Percentiles rank a stretch among this genome's conserved stretches.
Conservation (phyloP, 2,797 vertebrate genomes). For the Cottoperca gobio region DNA sequence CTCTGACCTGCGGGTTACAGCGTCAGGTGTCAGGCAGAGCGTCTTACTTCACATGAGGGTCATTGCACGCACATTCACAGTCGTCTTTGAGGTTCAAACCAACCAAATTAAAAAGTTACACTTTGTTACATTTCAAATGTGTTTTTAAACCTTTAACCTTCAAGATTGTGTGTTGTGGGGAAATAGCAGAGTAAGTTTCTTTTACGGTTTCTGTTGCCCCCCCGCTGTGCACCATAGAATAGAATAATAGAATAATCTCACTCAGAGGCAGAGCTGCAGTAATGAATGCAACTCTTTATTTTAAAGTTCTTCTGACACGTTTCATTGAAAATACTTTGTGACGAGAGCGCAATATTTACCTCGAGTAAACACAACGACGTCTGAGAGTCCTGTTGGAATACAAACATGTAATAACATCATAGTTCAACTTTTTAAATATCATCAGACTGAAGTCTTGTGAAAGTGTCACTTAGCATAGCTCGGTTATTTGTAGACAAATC, state of each 20-base stretch:
- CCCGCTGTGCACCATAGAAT: too few relatives aligned
- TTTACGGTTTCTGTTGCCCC: not conserved
- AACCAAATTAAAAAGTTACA: not conserved
- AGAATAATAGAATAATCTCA: too few relatives aligned
- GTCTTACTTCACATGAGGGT: not conserved
- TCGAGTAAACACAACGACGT: too few relatives aligned
- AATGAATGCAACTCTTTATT: not conserved
- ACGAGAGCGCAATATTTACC: too few relatives aligned
- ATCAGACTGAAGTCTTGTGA: too few relatives aligned
- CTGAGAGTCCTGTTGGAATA: too few relatives aligned
- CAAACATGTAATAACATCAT: too few relatives aligned
- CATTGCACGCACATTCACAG: not conserved
- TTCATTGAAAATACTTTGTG: too few relatives aligned
- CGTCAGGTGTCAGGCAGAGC: conserved; percentile 9
- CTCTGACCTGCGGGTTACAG: conserved; percentile 13
- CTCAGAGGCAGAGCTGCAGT: not conserved
- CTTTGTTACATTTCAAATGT: not conserved
- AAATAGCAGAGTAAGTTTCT: not conserved
- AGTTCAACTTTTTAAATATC: too few relatives aligned
- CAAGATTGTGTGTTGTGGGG: not conserved
- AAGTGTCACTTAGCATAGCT: too few relatives aligned
- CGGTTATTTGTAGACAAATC: too few relatives aligned
- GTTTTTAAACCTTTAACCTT: not conserved
- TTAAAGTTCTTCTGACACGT: not conserved
- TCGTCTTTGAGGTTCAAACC: not conserved